Evolutionary conservation across 2,888 invertebrate species (phyloP).

Genomic region (Apoda limacodes): DNA sequence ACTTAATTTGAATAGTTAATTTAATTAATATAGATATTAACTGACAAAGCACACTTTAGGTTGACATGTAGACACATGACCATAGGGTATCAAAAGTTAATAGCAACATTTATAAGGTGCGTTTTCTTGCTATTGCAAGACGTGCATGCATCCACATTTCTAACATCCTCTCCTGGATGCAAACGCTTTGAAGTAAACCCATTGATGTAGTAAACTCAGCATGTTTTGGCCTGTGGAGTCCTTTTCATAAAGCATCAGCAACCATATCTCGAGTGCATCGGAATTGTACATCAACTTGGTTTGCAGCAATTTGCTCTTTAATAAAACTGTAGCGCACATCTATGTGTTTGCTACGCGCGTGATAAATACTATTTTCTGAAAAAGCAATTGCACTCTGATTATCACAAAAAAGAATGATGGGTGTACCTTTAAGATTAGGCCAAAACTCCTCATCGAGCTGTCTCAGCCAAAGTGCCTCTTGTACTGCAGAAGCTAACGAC

Average conservation of each 20-base stretch:
- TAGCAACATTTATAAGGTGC: too few relatives aligned
- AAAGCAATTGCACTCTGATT: conserved; percentile 21
- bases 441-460: conserved; percentile 21
- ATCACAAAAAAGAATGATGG: conserved; percentile 20
- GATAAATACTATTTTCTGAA: conserved; percentile 19
- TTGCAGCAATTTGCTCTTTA: conserved; percentile 17
- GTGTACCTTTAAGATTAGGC: conserved; percentile 20
- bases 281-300: too few relatives aligned
- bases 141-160: not conserved
- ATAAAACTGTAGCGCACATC: conserved; percentile 20
- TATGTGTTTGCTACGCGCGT: conserved; percentile 20
- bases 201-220: conserved; percentile 9
- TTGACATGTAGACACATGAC: too few relatives aligned
- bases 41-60: too few relatives aligned
- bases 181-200: conserved; percentile 10
- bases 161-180: conserved; percentile 15
- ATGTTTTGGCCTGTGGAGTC: conserved; percentile 16
- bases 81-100: too few relatives aligned
- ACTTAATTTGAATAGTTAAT: too few relatives aligned
- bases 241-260: conserved; percentile 18
- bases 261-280: conserved; percentile 16
- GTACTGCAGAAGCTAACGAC: conserved; percentile 15
- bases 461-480: conserved; percentile 12
- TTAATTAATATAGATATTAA: too few relatives aligned
- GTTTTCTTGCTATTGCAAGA: not conserved